Evolutionary conservation across 2,113 vertebrate genomes (phyloP), one percentile per base, ranked within the genome.

Genomic region (Paralichthys olivaceus): DNA sequence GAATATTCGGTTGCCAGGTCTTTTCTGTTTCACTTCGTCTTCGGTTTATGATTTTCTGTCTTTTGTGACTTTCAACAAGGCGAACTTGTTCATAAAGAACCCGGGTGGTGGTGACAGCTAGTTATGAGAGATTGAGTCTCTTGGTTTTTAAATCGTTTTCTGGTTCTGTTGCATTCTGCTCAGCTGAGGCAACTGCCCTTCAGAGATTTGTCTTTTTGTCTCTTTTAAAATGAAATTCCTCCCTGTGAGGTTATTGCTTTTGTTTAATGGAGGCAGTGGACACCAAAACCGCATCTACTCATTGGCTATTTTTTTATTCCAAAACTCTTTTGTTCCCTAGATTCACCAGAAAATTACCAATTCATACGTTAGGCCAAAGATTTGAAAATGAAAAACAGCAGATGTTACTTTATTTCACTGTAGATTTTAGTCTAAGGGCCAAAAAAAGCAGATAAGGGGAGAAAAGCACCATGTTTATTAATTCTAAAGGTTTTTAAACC

Each of bases 231-330:
- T 71, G 15, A 66, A 13, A 67, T 72, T 72, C 15, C 54, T 67
- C 58, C 55, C 25, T 45, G 15, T 19, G 49, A 32, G 40, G 51
- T 77, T 72, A 65, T 73, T 62, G 60, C 76, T 69, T 77, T 77
- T 20, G 19, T 23, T 61, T 57, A 70, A 28, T 28, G 43, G 61
- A 28, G 60, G 45, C 55, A 53, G 19, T 28, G 40, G 34, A 79
- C 58, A 71, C 40, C n/a, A 28, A 77, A 76, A 65, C 69, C 69
- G 64, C 68, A 81, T 81, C 69, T 81, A 72, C 60, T 55, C 22
- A 72, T 67, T 49, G 62, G 3, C 67, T 58, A 62, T 62, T 84
- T 59, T 69, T 68, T 54, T 64, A 5, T 62, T 68, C n/a, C 53
- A 37, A 71, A 63, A 60, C 55, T 55, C 49, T 23, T 6, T 7